Conservation (phyloP, 2,797 vertebrate species). For the Liparis tanakae region DNA sequence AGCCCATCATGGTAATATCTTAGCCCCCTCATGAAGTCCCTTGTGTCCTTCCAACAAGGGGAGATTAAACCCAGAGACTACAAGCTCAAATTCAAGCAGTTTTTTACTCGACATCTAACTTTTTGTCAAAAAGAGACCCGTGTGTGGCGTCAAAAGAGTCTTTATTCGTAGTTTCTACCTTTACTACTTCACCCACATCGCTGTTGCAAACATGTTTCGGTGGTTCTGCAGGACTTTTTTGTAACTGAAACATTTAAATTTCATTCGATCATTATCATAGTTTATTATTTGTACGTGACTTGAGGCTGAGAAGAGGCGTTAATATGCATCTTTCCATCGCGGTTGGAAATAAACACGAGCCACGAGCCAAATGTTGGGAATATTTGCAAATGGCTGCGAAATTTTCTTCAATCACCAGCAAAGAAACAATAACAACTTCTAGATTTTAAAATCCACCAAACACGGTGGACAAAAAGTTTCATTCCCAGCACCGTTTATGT, state of each 20-base stretch:
- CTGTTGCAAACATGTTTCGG: neutral
- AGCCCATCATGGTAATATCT: slow-evolving; percentile 90
- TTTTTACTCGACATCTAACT: slow-evolving; percentile 60
- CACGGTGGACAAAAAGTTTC: neutral
- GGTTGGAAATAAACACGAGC: neutral
- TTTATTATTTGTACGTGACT: neutral
- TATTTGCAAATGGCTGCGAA: neutral
- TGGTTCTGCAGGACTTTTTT: neutral
- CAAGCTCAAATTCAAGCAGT: slow-evolving; percentile 55
- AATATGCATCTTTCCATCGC: slow-evolving; percentile 6
- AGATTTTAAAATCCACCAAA: neutral
- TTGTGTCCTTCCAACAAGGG: slow-evolving; percentile 72
- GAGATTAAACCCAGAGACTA: slow-evolving; percentile 68
- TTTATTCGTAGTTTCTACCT: slow-evolving; percentile 5
- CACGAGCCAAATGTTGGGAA: neutral
- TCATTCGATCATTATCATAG: neutral
- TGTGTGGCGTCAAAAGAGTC: neutral
- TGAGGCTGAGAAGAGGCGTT: neutral
- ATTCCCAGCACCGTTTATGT: neutral
- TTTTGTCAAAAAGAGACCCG: slow-evolving; percentile 32
- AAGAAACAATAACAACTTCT: neutral
- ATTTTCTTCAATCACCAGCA: neutral
- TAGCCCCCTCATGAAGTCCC: slow-evolving; percentile 91
- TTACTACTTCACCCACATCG: neutral
- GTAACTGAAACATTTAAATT: neutral